Base-by-base conservation (phyloP, 2,797 vertebrate species). In the Darevskia nairensis region DNA sequence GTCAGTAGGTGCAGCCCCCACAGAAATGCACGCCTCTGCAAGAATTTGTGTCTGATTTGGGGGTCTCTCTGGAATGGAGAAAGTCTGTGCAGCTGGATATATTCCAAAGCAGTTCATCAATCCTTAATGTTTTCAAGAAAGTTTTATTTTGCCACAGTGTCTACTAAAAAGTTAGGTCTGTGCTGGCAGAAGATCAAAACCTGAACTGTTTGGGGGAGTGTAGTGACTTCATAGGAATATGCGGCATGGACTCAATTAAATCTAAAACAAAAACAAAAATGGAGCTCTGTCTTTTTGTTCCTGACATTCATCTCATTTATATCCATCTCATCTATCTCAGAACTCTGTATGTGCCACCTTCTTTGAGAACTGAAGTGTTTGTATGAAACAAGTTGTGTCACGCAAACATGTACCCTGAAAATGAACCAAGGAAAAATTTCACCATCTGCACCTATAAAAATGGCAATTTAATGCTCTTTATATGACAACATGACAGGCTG, bases 71-170 rank as follows among this genome's bases (percentile, higher is more conserved):
- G 89, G 89, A 91, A 82, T 71, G 82, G 90, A 94, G 94, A 95
- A 95, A 96, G 84, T 92, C 93, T 95, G 92, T 80, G 91, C 89
- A 80, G 91, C 80, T 96, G 95, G 92, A 94, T 81, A 91, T 84
- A 66, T 93, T 94, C 95, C 95, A 96, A 94, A 95, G 95, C 92
- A 96, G 95, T 95, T 96, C 93, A 94, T 96, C 95, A 95, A 90
- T 89, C 86, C 1, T 59, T 95, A 94, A 96, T 93, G 86, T 95
- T 96, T 97, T 96, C 95, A 96, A 95, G 95, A 94, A 96, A 90
- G 86, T 95, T 95, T 96, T 96, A 94, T 96, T 96, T 96, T 94
- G 89, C 93, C 0, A 35, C 90, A 94, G 90, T 86, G 89, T 93
- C 92, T 95, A 92, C 87, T 93, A 93, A 95, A 93, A 93, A 89